Evolutionary conservation across 2,888 invertebrate species (phyloP).

Genomic region (Spodoptera exigua): DNA sequence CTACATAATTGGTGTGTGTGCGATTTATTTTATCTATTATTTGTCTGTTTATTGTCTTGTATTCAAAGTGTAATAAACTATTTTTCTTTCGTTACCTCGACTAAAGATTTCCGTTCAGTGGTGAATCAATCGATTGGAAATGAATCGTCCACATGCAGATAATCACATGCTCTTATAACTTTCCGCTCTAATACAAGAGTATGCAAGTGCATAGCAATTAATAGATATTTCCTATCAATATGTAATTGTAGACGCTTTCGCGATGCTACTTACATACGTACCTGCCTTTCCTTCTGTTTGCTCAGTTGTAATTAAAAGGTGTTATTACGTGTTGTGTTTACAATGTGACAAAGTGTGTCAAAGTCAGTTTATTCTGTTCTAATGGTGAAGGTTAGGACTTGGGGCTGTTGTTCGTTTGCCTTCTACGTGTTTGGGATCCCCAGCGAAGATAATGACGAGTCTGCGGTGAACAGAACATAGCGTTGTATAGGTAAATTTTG

Average conservation of each 20-base stretch:
- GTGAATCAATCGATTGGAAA: constrained; percentile 1
- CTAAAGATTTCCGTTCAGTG: too few species aligned
- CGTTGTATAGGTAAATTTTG: too few species aligned
- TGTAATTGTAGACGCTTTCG: constrained; percentile 42
- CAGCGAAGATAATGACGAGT: too few species aligned
- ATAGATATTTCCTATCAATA: constrained; percentile 30
- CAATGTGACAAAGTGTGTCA: constrained; percentile 37
- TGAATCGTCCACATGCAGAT: constrained; percentile 9
- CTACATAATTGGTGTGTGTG: too few species aligned
- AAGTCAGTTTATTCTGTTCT: constrained; percentile 40
- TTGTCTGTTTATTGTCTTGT: too few species aligned
- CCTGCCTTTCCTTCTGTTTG: constrained; percentile 32
- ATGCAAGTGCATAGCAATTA: constrained; percentile 35
- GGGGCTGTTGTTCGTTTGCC: constrained; percentile 5
- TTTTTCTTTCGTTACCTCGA: too few species aligned
- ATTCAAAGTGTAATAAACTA: too few species aligned
- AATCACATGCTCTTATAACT: constrained; percentile 36
- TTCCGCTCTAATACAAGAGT: constrained; percentile 38
- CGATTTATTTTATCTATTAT: too few species aligned
- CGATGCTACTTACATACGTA: too few species aligned
- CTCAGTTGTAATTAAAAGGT: constrained; percentile 35
- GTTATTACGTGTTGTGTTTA: constrained; percentile 17
- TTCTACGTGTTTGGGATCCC: background rate
- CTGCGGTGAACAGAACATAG: too few species aligned
- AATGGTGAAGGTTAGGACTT: constrained; percentile 10